phyloP scores from a whole-genome alignment of 2,888 invertebrate genomes.

The Dicyrtoma fusca region DNA sequence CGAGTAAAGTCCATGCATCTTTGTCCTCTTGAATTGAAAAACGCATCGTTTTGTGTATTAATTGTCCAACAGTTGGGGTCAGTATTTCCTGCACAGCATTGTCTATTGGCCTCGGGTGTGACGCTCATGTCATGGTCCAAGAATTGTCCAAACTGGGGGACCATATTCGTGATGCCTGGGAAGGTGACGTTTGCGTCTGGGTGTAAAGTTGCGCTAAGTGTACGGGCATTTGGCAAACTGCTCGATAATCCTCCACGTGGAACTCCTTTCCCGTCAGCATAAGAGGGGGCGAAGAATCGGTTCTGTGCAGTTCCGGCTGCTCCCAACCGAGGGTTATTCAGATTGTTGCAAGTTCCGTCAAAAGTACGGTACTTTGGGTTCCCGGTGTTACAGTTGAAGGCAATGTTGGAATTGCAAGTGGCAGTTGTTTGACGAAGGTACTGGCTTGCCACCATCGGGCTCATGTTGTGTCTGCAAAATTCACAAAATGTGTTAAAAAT shows the following conservation, averaged over 20 bases:
- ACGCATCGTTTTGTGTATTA: conserved; percentile 39
- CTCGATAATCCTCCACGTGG: conserved; percentile 45
- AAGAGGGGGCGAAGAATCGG: not conserved
- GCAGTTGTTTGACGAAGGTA: conserved; percentile 8
- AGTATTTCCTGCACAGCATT: conserved; percentile 3
- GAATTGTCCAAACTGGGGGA: conserved; percentile 54
- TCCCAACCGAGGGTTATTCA: not conserved
- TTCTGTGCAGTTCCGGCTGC: not conserved
- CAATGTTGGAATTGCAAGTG: conserved; percentile 37
- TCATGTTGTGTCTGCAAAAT: conserved; percentile 16
- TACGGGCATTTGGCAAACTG: conserved; percentile 73
- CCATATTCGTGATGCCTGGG: conserved; percentile 46
- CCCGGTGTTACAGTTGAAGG: conserved; percentile 27
- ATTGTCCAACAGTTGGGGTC: conserved; percentile 50
- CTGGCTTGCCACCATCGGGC: not conserved
- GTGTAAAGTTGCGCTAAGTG: conserved; percentile 73
- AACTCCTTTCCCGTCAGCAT: not conserved
- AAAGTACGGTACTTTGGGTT: conserved; percentile 46
- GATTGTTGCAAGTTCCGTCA: conserved; percentile 7
- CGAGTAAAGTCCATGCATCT: conserved; percentile 53
- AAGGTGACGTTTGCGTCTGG: conserved; percentile 65
- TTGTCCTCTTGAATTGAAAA: conserved; percentile 31
- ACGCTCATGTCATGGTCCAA: conserved; percentile 49
- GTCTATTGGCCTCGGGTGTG: conserved; percentile 34
- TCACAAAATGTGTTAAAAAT: no score